A percentile compares a stretch with the other conserved stretches of the same genome.
These are phyloP conservation scores for Percina caprodes DNA, from an alignment of 2,113 vertebrate genomes.

Conservation along the genomic window DNA sequence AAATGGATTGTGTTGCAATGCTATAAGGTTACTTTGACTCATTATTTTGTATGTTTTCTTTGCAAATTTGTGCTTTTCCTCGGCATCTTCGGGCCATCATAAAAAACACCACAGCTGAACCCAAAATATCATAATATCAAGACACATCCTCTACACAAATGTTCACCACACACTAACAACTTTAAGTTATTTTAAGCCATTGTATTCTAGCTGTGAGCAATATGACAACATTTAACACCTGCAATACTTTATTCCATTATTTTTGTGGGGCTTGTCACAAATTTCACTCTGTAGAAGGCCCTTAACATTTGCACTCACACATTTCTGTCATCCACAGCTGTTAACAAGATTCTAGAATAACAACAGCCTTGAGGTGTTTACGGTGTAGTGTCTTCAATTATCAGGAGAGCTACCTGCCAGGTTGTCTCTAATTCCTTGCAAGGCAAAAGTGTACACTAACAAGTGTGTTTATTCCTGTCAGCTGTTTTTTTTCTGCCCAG, in stretches of 20 bases:
- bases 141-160: background rate
- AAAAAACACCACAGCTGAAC: constrained; percentile 45
- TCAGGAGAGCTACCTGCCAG: constrained; percentile 78
- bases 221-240: constrained; percentile 51
- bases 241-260: constrained; percentile 48
- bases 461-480: constrained; percentile 74
- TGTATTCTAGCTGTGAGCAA: constrained; percentile 38
- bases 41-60: constrained; percentile 40
- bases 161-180: background rate
- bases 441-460: constrained; percentile 75
- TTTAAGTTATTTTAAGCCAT: constrained; percentile 41
- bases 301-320: constrained; percentile 63
- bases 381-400: constrained; percentile 79
- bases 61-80: constrained; percentile 35
- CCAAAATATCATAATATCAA: constrained; percentile 38
- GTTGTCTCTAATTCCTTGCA: constrained; percentile 78
- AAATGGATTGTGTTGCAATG: background rate
- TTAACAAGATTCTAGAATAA: constrained; percentile 77
- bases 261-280: constrained; percentile 53
- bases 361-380: constrained; percentile 82
- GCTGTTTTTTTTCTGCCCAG: constrained; percentile 59
- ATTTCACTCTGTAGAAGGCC: constrained; percentile 47
- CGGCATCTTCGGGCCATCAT: constrained; percentile 31
- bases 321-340: constrained; percentile 75
- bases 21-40: constrained; percentile 31